Percentiles rank a stretch among this genome's conserved stretches.
Conservation (phyloP, 37 sponge, comb jelly and placozoan genomes). For the Theonella swinhoei region DNA sequence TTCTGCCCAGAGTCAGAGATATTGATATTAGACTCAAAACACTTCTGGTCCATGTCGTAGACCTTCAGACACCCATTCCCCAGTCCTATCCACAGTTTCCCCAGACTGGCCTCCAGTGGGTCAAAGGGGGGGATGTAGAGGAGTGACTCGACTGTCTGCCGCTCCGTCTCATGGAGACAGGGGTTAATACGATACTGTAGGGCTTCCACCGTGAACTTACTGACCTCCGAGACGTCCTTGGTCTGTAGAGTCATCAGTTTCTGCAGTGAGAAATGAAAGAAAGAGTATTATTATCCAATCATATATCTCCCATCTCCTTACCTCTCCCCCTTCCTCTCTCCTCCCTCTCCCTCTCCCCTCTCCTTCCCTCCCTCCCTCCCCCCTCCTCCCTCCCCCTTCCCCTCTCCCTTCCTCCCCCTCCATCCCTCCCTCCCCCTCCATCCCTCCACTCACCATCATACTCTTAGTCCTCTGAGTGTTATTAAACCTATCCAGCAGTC, state of each 20-base stretch:
- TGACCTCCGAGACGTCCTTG: conserved; percentile 46
- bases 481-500: conserved; percentile 26
- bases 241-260: conserved; percentile 50
- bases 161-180: conserved; percentile 55
- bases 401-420: too few relatives aligned
- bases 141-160: conserved; percentile 71
- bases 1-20: conserved; percentile 59
- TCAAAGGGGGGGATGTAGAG: conserved; percentile 73
- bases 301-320: neutral
- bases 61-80: conserved; percentile 79
- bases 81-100: conserved; percentile 83
- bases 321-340: neutral
- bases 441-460: neutral
- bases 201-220: conserved; percentile 44
- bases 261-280: conserved; percentile 14
- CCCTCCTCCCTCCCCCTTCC: neutral
- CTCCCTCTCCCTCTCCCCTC: neutral
- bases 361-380: neutral
- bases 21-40: conserved; percentile 75
- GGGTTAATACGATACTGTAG: conserved; percentile 79
- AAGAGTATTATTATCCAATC: neutral
- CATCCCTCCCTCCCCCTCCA: neutral
- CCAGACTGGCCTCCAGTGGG: conserved; percentile 31
- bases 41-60: conserved; percentile 71
- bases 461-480: conserved; percentile 1